Evolutionary conservation across 1,140 invertebrate species (phyloP).

Genomic region (Nebria ingens): DNA sequence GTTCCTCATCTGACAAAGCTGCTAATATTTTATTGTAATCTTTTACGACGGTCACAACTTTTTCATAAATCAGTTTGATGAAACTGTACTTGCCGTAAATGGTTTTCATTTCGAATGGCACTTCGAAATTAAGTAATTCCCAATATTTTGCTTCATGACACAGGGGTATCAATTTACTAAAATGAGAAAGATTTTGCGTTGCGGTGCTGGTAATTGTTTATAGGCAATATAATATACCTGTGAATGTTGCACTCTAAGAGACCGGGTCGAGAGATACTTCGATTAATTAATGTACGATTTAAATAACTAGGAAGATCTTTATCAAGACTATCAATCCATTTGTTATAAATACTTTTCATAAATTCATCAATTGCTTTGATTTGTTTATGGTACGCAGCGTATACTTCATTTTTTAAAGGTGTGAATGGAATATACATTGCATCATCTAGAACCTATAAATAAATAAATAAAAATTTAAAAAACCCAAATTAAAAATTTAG

Average conservation of each 20-base stretch:
- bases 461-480: conserved; percentile 15
- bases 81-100: conserved; percentile 51
- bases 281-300: conserved; percentile 59
- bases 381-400: conserved; percentile 53
- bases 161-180: conserved; percentile 38
- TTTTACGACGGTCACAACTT: conserved; percentile 59
- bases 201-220: background rate
- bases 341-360: conserved; percentile 48
- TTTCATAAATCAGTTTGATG: conserved; percentile 57
- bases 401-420: conserved; percentile 56
- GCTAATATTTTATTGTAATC: conserved; percentile 73
- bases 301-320: conserved; percentile 49
- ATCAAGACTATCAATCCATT: conserved; percentile 49
- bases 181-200: background rate
- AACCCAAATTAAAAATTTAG: background rate
- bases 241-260: conserved; percentile 73
- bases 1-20: conserved; percentile 44
- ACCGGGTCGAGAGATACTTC: conserved; percentile 48
- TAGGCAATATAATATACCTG: conserved; percentile 35
- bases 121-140: conserved; percentile 52
- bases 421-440: conserved; percentile 62
- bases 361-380: conserved; percentile 53
- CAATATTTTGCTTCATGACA: conserved; percentile 57
- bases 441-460: conserved; percentile 47
- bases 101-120: conserved; percentile 50